These are phyloP conservation scores for Gallinago solitaria DNA, from an alignment of 2,797 vertebrate genomes.

Conservation along the genomic window DNA sequence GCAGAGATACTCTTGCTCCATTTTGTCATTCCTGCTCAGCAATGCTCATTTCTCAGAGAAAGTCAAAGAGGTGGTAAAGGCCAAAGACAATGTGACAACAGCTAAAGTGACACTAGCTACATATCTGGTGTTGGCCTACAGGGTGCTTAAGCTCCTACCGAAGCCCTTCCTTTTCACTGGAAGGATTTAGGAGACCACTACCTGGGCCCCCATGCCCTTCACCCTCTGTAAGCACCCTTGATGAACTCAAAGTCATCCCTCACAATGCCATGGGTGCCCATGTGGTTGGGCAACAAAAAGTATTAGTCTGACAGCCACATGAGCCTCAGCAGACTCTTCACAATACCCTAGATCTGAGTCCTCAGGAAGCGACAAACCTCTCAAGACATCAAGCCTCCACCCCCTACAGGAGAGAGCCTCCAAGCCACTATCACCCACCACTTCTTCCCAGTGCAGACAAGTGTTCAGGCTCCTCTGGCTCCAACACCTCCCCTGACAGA, in stretches of 20 bases:
- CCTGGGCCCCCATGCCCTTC: neutral
- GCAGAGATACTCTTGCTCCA: neutral
- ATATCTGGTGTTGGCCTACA: neutral
- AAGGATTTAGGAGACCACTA: neutral
- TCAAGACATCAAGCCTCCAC: neutral
- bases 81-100: neutral
- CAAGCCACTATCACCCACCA: neutral
- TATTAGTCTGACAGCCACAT: neutral
- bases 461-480: neutral
- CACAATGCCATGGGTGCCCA: neutral
- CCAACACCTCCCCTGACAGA: neutral
- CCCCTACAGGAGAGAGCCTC: neutral
- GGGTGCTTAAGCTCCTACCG: neutral
- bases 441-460: neutral
- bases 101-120: neutral
- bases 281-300: neutral
- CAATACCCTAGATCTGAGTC: neutral
- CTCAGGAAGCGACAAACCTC: neutral
- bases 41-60: neutral
- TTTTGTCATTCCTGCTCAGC: neutral
- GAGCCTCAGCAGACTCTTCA: neutral
- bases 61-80: neutral
- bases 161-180: neutral
- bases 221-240: neutral
- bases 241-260: neutral